Conservation (phyloP, 2,797 vertebrate genomes). For the Neoniphon sammara region DNA sequence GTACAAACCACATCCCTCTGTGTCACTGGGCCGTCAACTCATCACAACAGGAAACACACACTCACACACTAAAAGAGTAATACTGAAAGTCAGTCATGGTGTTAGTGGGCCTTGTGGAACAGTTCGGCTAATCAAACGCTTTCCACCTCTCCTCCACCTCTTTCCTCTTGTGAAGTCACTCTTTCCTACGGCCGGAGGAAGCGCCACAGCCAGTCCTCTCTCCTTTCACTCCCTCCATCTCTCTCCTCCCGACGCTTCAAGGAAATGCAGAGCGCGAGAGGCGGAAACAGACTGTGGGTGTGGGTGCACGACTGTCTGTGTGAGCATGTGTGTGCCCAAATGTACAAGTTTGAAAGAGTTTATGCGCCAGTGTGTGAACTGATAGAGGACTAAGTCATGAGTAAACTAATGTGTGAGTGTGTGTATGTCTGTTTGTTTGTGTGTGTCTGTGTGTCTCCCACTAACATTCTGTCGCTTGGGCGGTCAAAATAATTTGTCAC, state of each 20-base stretch:
- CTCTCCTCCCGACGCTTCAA: conserved; percentile 61
- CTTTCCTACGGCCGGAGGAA: conserved; percentile 69
- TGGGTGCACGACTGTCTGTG: conserved; percentile 59
- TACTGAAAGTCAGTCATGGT: conserved; percentile 43
- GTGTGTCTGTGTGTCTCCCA: conserved; percentile 73
- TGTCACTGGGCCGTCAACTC: conserved; percentile 44
- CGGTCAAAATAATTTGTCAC: conserved; percentile 70
- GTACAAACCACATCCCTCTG: conserved; percentile 42
- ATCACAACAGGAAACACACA: conserved; percentile 64
- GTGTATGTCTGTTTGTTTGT: conserved; percentile 52
- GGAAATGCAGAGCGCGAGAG: conserved; percentile 60
- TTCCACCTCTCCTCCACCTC: conserved; percentile 74
- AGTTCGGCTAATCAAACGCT: conserved; percentile 54
- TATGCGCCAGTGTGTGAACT: conserved; percentile 44
- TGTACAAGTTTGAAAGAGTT: conserved; percentile 62
- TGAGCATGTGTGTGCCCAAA: conserved; percentile 66
- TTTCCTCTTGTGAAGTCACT: conserved; percentile 72
- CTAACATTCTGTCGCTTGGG: conserved; percentile 75
- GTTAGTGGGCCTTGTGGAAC: conserved; percentile 69
- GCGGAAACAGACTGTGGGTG: conserved; percentile 69
- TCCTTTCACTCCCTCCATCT: conserved; percentile 64
- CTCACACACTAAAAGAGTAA: conserved; percentile 57
- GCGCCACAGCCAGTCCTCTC: conserved; percentile 73
- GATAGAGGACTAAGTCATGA: conserved; percentile 1
- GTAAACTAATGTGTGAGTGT: conserved; percentile 14